Conservation (phyloP, 2,888 invertebrate species). For the Lagria hirta region DNA sequence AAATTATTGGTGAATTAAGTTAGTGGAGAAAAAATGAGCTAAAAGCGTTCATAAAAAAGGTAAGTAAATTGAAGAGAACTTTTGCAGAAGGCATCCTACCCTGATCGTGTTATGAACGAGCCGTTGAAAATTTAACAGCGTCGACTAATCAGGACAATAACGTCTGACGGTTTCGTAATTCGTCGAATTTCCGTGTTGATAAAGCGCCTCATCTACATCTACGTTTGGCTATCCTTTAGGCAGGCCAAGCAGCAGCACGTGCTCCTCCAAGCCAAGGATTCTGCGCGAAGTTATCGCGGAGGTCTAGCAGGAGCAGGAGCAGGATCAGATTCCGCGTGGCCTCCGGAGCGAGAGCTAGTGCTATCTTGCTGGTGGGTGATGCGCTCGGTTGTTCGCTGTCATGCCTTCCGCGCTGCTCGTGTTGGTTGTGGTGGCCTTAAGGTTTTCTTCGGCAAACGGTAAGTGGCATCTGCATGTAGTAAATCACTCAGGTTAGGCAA, state of each 20-base stretch:
- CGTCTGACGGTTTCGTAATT: slow-evolving; percentile 21
- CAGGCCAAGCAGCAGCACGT: too few species aligned
- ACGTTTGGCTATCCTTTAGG: slow-evolving; percentile 10
- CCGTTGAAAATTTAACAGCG: slow-evolving; percentile 21
- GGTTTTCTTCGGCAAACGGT: slow-evolving; percentile 33
- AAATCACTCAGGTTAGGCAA: slow-evolving; percentile 52
- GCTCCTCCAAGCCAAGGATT: too few species aligned
- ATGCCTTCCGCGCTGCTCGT: slow-evolving; percentile 44
- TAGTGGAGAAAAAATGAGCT: too few species aligned
- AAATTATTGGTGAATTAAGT: too few species aligned
- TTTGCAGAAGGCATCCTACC: background rate
- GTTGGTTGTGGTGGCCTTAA: slow-evolving; percentile 35
- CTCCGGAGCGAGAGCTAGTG: slow-evolving; percentile 35
- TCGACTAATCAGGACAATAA: slow-evolving; percentile 22
- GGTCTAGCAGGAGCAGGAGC: slow-evolving; percentile 28
- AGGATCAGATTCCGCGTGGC: slow-evolving; percentile 33
- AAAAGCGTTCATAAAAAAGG: too few species aligned
- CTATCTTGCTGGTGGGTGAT: slow-evolving; percentile 34
- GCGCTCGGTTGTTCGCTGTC: slow-evolving; percentile 40
- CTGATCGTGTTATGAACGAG: slow-evolving; percentile 12
- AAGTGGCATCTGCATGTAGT: slow-evolving; percentile 36
- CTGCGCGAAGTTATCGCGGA: slow-evolving; percentile 34
- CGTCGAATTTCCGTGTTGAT: slow-evolving; percentile 21
- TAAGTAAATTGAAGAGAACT: background rate
- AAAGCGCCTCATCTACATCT: slow-evolving; percentile 19